These are phyloP conservation scores for Knipowitschia caucasica DNA, from an alignment of 2,797 vertebrate species.

Conservation along the genomic window DNA sequence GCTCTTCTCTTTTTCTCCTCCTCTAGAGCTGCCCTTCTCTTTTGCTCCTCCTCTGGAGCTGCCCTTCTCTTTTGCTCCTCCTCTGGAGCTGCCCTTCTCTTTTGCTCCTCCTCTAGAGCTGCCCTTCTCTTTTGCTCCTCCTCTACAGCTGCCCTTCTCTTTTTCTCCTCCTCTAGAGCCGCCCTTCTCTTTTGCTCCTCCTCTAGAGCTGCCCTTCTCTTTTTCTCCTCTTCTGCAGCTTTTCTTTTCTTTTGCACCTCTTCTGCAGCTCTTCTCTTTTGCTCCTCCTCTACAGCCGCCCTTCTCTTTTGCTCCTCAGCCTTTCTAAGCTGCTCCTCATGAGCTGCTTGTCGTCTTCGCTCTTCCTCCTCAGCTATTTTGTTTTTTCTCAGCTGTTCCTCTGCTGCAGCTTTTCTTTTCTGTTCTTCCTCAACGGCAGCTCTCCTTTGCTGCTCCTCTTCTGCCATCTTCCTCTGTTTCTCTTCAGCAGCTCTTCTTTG, in stretches of 20 bases:
- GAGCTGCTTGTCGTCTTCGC: background rate
- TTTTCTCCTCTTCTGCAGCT: background rate
- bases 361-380: background rate
- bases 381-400: slow-evolving; percentile 8
- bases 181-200: slow-evolving; percentile 2
- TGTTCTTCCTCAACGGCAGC: background rate
- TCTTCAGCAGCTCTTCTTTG: slow-evolving; percentile 6
- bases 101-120: background rate
- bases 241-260: slow-evolving; percentile 15
- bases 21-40: background rate
- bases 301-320: slow-evolving; percentile 5
- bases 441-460: slow-evolving; percentile 7
- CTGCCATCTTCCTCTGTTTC: slow-evolving; percentile 13
- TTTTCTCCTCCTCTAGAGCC: slow-evolving; percentile 2
- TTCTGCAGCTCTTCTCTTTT: slow-evolving; percentile 8
- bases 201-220: background rate
- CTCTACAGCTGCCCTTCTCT: background rate
- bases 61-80: slow-evolving; percentile 6
- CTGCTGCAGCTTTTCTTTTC: background rate
- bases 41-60: background rate
- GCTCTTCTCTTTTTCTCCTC: slow-evolving; percentile 12
- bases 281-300: background rate
- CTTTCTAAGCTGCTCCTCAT: slow-evolving; percentile 10
- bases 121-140: slow-evolving; percentile 12
- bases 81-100: slow-evolving; percentile 1